Base-by-base conservation (phyloP, 2,888 invertebrate species). In the Athalia cordata region DNA sequence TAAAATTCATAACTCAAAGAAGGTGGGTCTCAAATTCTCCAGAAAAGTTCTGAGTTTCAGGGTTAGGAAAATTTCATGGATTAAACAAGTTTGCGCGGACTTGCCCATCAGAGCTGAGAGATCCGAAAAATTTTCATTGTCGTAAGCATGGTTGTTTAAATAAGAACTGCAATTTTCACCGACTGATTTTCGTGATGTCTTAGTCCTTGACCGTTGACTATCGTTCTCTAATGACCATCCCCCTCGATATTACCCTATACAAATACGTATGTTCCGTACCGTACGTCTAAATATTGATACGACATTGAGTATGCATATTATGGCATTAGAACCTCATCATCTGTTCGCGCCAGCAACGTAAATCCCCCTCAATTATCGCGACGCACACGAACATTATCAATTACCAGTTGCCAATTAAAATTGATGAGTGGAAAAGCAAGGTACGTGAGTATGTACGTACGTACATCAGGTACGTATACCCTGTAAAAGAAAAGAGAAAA, bases 401-500 rank as follows among this genome's bases (percentile, higher is more conserved):
- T 72, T 59, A 59, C 72, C 47, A 72, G 47, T 57, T 45, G 47
- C 57, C 72, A 72, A 72, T 72, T 59, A 72, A 72, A 59, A 72
- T 57, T 45, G 70, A 72, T 59, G 70, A 59, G 57, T 59, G 57
- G 70, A 9, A 29, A 29, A 29, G 29, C 29, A 29, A 29, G 29
- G 52, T 52, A 52, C 11, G n/a, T 52, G 13, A 29, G 15, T 68
- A 11, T 68, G 52, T 7, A 52, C 8, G 52, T 7, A 52, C 8
- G 11, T 52, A 52, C 7, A 52, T 9, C 52, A 11, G 11, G 11
- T 52, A 52, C 4, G 8, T 52, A 7, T 52, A 7, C 0, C 52
- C 52, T 2, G 52, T 2, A 52, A 52, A 52, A 7, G 11, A n/a
- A 55, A 55, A 6, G 11, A 55, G 9, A 55, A 11, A n/a, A 4